Evolutionary conservation across 2,113 vertebrate genomes (phyloP), one percentile per base, ranked within the genome.

Genomic region (Bubalus kerabau): DNA sequence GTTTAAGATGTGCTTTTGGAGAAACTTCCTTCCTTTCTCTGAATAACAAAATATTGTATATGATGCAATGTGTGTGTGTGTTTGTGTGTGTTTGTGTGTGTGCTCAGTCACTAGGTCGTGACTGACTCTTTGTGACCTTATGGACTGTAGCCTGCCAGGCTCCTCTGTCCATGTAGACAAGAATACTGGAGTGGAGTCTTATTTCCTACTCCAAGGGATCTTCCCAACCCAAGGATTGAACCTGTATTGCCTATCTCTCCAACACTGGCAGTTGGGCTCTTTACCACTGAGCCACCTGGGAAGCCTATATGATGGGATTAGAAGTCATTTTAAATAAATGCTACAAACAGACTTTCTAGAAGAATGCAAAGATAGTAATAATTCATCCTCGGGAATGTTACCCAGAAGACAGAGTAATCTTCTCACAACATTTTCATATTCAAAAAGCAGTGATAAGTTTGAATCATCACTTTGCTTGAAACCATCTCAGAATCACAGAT

Each of bases 251-350:
- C 67, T 71, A 5, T 71, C 10, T 43, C 12, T 76, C 21, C 40
- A 40, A 43, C 12, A 26, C 0, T 76, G 71, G 6, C 12, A 14
- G 6, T 2, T 76, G 71, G 36, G 40, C 43, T 26, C 12, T 43
- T 76, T 76, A 76, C 71, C 71, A 26, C 71, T 26, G 71, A 43
- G 40, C 71, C 71, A 76, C 12, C 71, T 76, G 6, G 71, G 36
- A 76, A 14, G 36, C 71, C 23, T 87, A 24, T 85, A n/a, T 57
- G 7, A 85, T 56, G 3, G 12, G 46, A 59, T 76, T 32, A 74
- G 48, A 26, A 81, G 88, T 86, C 13, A 78, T 96, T 84, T 90
- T 14, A 90, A 94, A 67, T 64, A 78, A 64, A 67, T 91, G 17
- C 26, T 80, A 60, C 6, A n/a, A 82, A 90, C 67, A 48, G 8